phyloP scores from a whole-genome alignment of 2,888 invertebrate genomes.

The Sesamia inferens region DNA sequence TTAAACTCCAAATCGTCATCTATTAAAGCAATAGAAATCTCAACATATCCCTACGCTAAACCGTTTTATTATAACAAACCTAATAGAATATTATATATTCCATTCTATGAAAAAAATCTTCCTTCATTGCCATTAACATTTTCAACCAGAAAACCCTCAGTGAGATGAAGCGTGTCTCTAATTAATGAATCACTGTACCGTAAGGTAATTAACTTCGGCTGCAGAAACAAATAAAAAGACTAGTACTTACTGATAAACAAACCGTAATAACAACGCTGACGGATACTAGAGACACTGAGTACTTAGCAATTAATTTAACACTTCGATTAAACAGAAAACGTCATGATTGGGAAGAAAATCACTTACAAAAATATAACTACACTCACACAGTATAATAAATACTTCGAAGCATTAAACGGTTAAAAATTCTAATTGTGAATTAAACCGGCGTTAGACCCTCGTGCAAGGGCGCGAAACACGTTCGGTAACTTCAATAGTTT shows the following conservation, averaged over 20 bases:
- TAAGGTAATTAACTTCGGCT: conserved; percentile 1
- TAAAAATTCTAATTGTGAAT: background rate
- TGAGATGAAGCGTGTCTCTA: background rate
- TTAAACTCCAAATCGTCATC: background rate
- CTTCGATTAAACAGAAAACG: background rate
- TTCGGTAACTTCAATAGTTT: conserved; percentile 70
- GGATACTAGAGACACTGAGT: background rate
- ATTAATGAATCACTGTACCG: background rate
- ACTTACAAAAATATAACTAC: background rate
- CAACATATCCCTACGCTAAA: background rate
- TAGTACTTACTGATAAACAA: conserved; percentile 35
- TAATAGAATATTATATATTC: too few relatives aligned
- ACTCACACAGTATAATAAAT: background rate
- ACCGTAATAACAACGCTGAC: conserved; percentile 8
- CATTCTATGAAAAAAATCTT: background rate
- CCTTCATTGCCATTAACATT: background rate
- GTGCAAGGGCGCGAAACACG: conserved; percentile 42
- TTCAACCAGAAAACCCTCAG: background rate
- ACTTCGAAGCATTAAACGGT: background rate
- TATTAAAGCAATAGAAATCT: background rate
- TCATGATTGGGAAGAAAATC: background rate
- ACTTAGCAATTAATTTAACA: background rate
- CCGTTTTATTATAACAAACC: background rate
- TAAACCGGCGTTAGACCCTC: conserved; percentile 19
- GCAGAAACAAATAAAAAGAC: conserved; percentile 1